phyloP scores from a whole-genome alignment of 2,888 invertebrate genomes.

The Sphaeridia pumilis region DNA sequence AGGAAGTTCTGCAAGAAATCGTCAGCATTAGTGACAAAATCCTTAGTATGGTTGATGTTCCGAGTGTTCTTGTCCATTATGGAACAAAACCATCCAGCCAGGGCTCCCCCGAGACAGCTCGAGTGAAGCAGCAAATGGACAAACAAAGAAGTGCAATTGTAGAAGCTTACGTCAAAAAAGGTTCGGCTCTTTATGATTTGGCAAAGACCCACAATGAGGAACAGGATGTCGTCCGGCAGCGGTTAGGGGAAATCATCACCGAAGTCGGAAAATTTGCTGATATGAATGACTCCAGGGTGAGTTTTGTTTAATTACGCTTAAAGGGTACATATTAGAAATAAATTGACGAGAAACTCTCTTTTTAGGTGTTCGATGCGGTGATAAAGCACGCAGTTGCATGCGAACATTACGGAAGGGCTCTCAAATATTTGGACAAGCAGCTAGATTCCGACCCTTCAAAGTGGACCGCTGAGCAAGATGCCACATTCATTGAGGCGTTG shows the following conservation, averaged over 20 bases:
- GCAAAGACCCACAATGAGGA: constrained; percentile 1
- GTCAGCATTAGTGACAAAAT: constrained; percentile 54
- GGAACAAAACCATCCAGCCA: constrained; percentile 67
- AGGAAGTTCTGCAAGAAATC: constrained; percentile 43
- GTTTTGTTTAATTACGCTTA: constrained; percentile 1
- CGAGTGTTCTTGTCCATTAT: constrained; percentile 63
- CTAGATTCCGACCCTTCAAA: constrained; percentile 68
- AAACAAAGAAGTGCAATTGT: constrained; percentile 66
- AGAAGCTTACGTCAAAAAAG: constrained; percentile 67
- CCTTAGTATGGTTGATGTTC: constrained; percentile 59
- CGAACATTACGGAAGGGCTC: constrained; percentile 66
- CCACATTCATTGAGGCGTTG: constrained; percentile 53
- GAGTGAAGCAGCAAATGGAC: constrained; percentile 69
- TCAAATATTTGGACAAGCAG: constrained; percentile 61
- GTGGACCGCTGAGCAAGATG: constrained; percentile 51
- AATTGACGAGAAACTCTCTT: not conserved
- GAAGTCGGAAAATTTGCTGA: constrained; percentile 73
- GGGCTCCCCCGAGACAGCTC: constrained; percentile 64
- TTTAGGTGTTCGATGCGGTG: constrained; percentile 60
- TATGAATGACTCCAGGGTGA: constrained; percentile 62
- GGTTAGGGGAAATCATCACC: constrained; percentile 51
- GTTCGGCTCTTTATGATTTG: constrained; percentile 39
- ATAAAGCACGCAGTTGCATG: constrained; percentile 70
- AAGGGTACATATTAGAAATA: not conserved
- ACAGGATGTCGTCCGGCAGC: constrained; percentile 41